Evolutionary conservation across 2,113 vertebrate genomes (phyloP).

Genomic region (Cepphus grylle): DNA sequence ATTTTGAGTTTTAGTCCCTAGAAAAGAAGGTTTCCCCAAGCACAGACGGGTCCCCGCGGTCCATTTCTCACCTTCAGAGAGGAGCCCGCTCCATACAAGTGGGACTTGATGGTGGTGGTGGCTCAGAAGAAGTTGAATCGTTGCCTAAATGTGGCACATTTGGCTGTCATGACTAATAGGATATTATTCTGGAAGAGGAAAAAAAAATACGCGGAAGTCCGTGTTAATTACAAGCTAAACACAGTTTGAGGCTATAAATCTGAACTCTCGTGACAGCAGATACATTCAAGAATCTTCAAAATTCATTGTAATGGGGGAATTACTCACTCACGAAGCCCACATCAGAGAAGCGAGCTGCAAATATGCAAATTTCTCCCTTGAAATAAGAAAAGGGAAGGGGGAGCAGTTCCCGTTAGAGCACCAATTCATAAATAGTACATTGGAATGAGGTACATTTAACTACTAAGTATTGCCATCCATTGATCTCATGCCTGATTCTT

Average conservation of each 20-base stretch:
- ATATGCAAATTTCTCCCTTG: not conserved
- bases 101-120: not conserved
- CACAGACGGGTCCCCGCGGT: not conserved
- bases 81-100: not conserved
- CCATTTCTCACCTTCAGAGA: not conserved
- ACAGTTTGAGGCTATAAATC: constrained; percentile 48
- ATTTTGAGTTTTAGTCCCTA: not conserved
- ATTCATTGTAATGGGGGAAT: not conserved
- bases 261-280: constrained; percentile 46
- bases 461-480: not conserved
- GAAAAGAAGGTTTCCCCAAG: not conserved
- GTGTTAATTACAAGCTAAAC: constrained; percentile 7
- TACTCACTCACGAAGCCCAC: not conserved
- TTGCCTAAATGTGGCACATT: not conserved
- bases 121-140: not conserved
- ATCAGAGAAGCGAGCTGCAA: not conserved
- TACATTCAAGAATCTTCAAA: not conserved
- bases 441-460: not conserved
- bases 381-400: not conserved
- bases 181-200: not conserved
- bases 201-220: constrained; percentile 21
- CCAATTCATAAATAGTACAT: not conserved
- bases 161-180: not conserved
- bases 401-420: not conserved
- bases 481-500: not conserved